Evolutionary conservation across 2,113 vertebrate genomes (phyloP), one percentile per base, ranked within the genome.

Genomic region (Psilopsiagon aurifrons): DNA sequence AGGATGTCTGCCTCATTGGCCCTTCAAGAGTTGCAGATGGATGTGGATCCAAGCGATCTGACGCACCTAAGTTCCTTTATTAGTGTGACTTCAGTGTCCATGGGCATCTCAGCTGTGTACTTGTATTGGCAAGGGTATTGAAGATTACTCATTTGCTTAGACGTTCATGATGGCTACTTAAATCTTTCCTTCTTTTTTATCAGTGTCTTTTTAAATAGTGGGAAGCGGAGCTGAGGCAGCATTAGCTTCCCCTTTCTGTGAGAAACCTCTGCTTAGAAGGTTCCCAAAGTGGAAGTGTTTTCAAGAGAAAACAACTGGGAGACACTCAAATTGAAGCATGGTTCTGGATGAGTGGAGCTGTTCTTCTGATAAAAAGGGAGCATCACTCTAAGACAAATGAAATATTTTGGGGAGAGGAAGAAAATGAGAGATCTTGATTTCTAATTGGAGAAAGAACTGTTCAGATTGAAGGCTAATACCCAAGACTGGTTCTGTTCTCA

Each of bases 391-490:
- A 84, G 88, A 17, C 29, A 54, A 89, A 52, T 43, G 69, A 88
- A 94, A 81, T 31, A 16, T 76, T 95, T 69, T 46, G 64, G 70
- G 39, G 66, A 77, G 11, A 59, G 19, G 55, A 91, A 87, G 31
- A 68, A 96, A 94, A 94, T 64, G 35, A 92, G 86, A 25, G 22
- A 74, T 81, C 64, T 89, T 90, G 62, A 80, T 95, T 93, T 75
- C 75, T 81, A 71, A 82, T 20, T 24, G 95, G 85, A 96, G 83
- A 80, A 68, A 70, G 49, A 95, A 95, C 59, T 97, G 91, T 71
- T 95, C 88, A 78, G 96, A 90, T 88, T n/a, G 85, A 96, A 96
- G 83, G 82, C 83, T 96, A 95, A 95, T 91, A 90, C 75, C 76
- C 71, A 83, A 64, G 46, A 52, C 33, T 54, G 22, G 47, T 60